phyloP scores from a whole-genome alignment of 2,888 invertebrate genomes.

The Apotomis turbidana region DNA sequence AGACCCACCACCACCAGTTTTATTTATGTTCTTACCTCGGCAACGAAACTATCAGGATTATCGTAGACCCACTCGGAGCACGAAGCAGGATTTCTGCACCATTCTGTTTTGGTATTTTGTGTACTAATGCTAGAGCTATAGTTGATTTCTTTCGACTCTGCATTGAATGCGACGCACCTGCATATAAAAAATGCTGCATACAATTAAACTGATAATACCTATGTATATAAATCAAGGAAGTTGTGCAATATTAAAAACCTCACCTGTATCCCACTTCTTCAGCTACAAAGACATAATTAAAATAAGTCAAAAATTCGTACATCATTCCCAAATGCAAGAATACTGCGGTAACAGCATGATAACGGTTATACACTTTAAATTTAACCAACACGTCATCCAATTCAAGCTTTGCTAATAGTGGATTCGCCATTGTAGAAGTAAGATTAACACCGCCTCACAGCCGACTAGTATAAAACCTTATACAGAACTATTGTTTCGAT shows the following conservation, averaged over 20 bases:
- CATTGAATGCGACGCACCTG: slow-evolving; percentile 17
- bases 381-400: slow-evolving; percentile 2
- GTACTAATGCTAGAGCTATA: neutral
- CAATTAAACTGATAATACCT: no score
- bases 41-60: slow-evolving; percentile 50
- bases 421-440: neutral
- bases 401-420: neutral
- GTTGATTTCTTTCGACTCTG: neutral
- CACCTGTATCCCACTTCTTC: slow-evolving; percentile 1
- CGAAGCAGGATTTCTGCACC: slow-evolving; percentile 11
- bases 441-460: neutral
- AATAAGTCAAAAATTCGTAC: neutral
- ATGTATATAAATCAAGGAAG: no score
- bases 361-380: slow-evolving; percentile 3
- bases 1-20: no score
- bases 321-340: neutral
- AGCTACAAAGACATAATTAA: slow-evolving; percentile 3
- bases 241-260: neutral
- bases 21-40: slow-evolving; percentile 47
- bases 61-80: slow-evolving; percentile 53
- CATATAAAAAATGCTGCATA: neutral
- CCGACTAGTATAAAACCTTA: neutral
- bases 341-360: neutral
- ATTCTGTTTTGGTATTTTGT: neutral
- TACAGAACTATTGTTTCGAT: neutral